Evolutionary conservation across 2,888 invertebrate genomes (phyloP).

Genomic region (Eretmocerus hayati): DNA sequence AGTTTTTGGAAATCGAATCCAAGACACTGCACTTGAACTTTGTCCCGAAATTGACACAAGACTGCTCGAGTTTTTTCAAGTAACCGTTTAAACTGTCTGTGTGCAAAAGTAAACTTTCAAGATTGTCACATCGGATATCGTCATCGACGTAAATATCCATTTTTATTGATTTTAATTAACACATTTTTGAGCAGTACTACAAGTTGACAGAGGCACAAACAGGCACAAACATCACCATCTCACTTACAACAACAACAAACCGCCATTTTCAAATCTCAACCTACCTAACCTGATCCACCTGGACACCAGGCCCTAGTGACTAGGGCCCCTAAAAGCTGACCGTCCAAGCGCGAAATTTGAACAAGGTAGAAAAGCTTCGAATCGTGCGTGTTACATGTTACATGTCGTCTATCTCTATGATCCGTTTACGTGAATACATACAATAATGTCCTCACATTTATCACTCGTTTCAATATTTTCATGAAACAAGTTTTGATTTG

Average conservation of each 20-base stretch:
- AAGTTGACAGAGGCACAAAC: background rate
- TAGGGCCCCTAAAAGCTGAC: too few relatives aligned
- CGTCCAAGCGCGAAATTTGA: too few relatives aligned
- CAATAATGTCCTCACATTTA: too few relatives aligned
- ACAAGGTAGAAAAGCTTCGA: too few relatives aligned
- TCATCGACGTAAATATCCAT: slow-evolving; percentile 1
- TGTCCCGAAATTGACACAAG: slow-evolving; percentile 3
- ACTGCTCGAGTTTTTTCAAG: slow-evolving; percentile 12
- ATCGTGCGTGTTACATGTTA: too few relatives aligned
- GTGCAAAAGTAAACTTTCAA: slow-evolving; percentile 14
- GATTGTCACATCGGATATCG: slow-evolving; percentile 8
- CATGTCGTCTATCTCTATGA: too few relatives aligned
- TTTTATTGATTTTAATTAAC: background rate
- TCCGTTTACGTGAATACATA: too few relatives aligned
- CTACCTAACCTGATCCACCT: too few relatives aligned
- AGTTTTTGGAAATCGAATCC: slow-evolving; percentile 14
- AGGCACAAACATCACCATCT: background rate
- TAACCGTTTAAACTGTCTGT: slow-evolving; percentile 10
- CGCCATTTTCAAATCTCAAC: slow-evolving; percentile 10
- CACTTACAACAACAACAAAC: too few relatives aligned
- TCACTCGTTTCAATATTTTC: too few relatives aligned
- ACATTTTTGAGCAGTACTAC: background rate
- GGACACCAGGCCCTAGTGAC: too few relatives aligned
- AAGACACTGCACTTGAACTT: slow-evolving; percentile 5
- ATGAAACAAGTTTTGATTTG: too few relatives aligned